Conservation (phyloP, 1,140 invertebrate species). For the Pseudachorutes palmiensis region DNA sequence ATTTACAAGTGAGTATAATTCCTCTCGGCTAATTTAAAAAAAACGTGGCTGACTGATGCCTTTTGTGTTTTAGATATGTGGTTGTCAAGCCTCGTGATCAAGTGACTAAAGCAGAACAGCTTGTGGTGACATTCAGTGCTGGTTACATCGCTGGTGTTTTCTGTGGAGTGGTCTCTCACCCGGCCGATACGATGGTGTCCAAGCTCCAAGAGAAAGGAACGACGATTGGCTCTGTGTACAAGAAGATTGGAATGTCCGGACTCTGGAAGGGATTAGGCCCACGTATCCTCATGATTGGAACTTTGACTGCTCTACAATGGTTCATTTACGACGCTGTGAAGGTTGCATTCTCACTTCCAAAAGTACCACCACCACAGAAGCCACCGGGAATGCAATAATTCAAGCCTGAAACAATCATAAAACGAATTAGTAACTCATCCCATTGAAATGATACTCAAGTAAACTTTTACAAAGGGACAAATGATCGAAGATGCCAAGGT, state of each 20-base stretch:
- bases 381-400: too few species aligned
- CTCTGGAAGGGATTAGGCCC: constrained; percentile 55
- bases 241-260: constrained; percentile 58
- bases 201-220: constrained; percentile 89
- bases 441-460: too few species aligned
- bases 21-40: too few species aligned
- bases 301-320: constrained; percentile 61
- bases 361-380: too few species aligned
- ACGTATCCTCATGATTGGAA: constrained; percentile 66
- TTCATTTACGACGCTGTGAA: constrained; percentile 61
- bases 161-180: constrained; percentile 43
- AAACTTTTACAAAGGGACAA: too few species aligned
- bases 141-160: constrained; percentile 80
- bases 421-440: too few species aligned
- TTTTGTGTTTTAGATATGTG: constrained; percentile 49
- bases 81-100: constrained; percentile 91
- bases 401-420: too few species aligned
- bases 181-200: constrained; percentile 97
- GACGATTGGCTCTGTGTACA: constrained; percentile 66
- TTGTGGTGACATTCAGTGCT: constrained; percentile 92
- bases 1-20: constrained; percentile 54
- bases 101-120: constrained; percentile 87
- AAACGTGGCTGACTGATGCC: not conserved
- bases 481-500: too few species aligned
- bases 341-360: constrained; percentile 44